A percentile compares a stretch with the other conserved stretches of the same genome.
phyloP scores from a whole-genome alignment of 2,888 invertebrate species.

The Caradrina kadenii region DNA sequence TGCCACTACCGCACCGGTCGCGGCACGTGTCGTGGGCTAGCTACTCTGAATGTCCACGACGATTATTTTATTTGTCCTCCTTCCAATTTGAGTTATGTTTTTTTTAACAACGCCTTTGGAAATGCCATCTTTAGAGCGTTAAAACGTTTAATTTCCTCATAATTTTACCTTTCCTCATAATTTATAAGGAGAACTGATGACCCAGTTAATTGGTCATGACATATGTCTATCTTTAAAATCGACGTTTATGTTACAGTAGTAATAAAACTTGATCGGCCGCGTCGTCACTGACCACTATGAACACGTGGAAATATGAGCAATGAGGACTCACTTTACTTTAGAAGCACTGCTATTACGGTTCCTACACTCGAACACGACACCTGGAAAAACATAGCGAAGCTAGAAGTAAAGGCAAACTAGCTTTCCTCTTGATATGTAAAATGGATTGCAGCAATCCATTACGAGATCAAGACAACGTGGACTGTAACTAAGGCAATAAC shows the following conservation, averaged over 20 bases:
- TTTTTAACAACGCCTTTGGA: slow-evolving; percentile 44
- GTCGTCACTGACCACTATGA: slow-evolving; percentile 33
- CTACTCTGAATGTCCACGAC: slow-evolving; percentile 47
- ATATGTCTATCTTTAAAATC: slow-evolving; percentile 47
- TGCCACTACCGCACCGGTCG: slow-evolving; percentile 9
- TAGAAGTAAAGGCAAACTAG: slow-evolving; percentile 12
- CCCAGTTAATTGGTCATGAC: slow-evolving; percentile 54
- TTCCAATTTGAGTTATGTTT: slow-evolving; percentile 57
- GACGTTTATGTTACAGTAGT: slow-evolving; percentile 40
- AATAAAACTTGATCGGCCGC: slow-evolving; percentile 60
- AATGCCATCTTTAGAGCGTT: slow-evolving; percentile 23
- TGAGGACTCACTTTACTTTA: neutral
- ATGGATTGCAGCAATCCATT: slow-evolving; percentile 43
- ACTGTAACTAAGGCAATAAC: slow-evolving; percentile 39
- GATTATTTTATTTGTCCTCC: slow-evolving; percentile 64
- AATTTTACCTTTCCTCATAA: slow-evolving; percentile 46
- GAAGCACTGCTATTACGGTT: neutral
- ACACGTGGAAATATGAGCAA: slow-evolving; percentile 8
- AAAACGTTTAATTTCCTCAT: slow-evolving; percentile 44
- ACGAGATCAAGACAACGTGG: slow-evolving; percentile 39
- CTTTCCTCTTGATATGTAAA: slow-evolving; percentile 24
- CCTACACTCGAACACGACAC: neutral
- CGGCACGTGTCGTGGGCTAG: slow-evolving; percentile 19
- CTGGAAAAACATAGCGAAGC: neutral
- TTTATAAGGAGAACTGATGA: slow-evolving; percentile 58